Evolutionary conservation across 2,888 invertebrate genomes (phyloP).

Genomic region (Amblyjoppa fuscipennis): DNA sequence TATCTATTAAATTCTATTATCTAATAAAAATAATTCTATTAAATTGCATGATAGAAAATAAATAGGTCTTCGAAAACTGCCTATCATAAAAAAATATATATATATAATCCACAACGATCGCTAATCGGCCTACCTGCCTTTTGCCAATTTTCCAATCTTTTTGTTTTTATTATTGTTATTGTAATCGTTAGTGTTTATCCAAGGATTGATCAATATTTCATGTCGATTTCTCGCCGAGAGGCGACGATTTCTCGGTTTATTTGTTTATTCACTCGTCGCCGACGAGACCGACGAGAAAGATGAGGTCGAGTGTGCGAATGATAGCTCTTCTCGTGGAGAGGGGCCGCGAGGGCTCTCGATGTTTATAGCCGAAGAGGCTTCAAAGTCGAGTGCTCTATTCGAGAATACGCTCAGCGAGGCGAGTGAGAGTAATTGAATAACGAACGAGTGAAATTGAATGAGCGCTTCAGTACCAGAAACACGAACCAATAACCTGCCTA

Average conservation of each 20-base stretch:
- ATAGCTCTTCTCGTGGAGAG: conserved; percentile 25
- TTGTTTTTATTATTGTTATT: neutral
- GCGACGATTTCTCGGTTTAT: neutral
- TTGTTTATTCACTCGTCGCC: conserved; percentile 25
- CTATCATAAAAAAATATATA: neutral
- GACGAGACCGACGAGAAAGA: conserved; percentile 6
- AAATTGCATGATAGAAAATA: neutral
- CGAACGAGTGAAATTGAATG: conserved; percentile 51
- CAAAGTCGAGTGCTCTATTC: conserved; percentile 41
- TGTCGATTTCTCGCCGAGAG: neutral
- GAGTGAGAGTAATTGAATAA: conserved; percentile 53
- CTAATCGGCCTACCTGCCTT: neutral
- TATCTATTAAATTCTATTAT: no score
- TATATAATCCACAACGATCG: neutral
- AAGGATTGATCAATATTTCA: neutral
- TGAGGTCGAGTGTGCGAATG: conserved; percentile 44
- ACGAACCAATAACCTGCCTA: conserved; percentile 7
- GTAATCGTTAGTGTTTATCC: neutral
- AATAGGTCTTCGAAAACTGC: neutral
- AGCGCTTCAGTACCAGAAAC: conserved; percentile 22
- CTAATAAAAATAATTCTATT: neutral
- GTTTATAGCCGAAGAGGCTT: conserved; percentile 51
- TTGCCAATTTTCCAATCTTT: neutral
- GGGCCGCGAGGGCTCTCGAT: conserved; percentile 49
- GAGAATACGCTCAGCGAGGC: conserved; percentile 23